phyloP scores from a whole-genome alignment of 2,113 vertebrate genomes.

The Oryzias javanicus region DNA sequence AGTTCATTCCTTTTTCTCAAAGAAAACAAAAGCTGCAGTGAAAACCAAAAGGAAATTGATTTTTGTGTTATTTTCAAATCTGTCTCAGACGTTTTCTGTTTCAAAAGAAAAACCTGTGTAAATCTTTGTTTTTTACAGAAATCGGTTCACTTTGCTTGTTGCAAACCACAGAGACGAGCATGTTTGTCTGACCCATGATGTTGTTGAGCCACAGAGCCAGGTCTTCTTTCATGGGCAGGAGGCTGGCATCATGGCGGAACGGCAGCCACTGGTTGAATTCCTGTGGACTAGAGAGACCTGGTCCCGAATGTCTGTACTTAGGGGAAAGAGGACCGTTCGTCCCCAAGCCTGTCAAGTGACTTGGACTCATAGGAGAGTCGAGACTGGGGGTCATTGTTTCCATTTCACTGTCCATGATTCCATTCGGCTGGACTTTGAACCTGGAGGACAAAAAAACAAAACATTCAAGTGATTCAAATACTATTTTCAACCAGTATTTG shows the following conservation, averaged over 20 bases:
- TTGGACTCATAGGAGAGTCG: slow-evolving; percentile 63
- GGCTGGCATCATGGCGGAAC: slow-evolving; percentile 89
- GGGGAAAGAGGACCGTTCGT: slow-evolving; percentile 69
- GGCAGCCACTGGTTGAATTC: slow-evolving; percentile 95
- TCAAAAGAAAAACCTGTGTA: too few species aligned
- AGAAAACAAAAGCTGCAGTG: not conserved
- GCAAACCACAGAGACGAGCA: not conserved
- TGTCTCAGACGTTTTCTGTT: too few species aligned
- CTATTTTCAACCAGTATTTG: not conserved
- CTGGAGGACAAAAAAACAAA: not conserved
- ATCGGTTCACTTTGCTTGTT: not conserved
- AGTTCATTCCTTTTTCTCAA: not conserved
- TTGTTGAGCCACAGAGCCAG: slow-evolving; percentile 92
- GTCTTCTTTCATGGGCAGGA: slow-evolving; percentile 97
- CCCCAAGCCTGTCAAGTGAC: slow-evolving; percentile 52
- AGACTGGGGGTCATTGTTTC: slow-evolving; percentile 77
- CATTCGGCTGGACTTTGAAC: slow-evolving; percentile 6
- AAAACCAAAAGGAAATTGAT: not conserved
- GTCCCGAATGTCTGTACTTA: slow-evolving; percentile 79
- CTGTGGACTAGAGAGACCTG: slow-evolving; percentile 90
- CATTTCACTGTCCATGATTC: slow-evolving; percentile 53
- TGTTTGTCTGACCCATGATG: slow-evolving; percentile 82
- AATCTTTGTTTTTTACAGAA: too few species aligned
- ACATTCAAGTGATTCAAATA: not conserved
- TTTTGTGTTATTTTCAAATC: not conserved